Conservation (phyloP, 1,140 invertebrate genomes). For the Pseudoatta argentina region DNA sequence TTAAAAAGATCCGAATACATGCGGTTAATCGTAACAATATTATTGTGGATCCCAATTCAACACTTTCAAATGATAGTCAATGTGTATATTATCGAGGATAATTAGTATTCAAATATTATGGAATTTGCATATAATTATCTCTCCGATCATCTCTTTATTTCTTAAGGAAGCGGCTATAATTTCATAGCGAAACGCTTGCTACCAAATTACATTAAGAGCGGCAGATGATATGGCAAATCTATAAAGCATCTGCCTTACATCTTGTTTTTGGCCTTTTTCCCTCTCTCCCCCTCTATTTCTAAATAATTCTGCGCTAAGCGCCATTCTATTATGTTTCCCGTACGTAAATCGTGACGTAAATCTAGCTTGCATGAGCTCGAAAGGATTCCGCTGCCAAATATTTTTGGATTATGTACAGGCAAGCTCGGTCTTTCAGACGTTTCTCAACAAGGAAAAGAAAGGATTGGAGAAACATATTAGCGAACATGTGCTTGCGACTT, state of each 20-base stretch:
- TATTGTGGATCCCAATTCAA: not conserved
- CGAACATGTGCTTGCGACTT: conserved; percentile 10
- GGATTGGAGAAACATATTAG: not conserved
- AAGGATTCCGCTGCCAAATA: conserved; percentile 57
- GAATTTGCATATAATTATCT: not conserved
- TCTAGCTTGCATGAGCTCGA: conserved; percentile 26
- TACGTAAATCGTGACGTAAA: conserved; percentile 35
- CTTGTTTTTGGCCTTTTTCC: conserved; percentile 20
- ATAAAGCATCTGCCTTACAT: not conserved
- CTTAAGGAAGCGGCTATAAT: not conserved
- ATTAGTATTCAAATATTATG: not conserved
- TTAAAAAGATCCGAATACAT: too few relatives aligned
- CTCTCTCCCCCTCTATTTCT: conserved; percentile 44
- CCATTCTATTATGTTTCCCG: not conserved
- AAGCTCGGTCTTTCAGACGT: conserved; percentile 47
- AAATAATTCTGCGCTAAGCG: conserved; percentile 35
- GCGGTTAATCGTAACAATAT: not conserved
- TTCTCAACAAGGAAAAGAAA: not conserved
- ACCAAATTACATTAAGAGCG: conserved; percentile 4
- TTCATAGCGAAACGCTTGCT: not conserved
- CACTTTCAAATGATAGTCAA: not conserved
- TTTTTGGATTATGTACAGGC: conserved; percentile 71
- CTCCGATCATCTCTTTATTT: not conserved
- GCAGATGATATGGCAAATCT: conserved; percentile 14
- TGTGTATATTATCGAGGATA: not conserved